These are phyloP conservation scores for Macrosteles quadrilineatus DNA, from an alignment of 1,140 invertebrate genomes.

Conservation along the genomic window DNA sequence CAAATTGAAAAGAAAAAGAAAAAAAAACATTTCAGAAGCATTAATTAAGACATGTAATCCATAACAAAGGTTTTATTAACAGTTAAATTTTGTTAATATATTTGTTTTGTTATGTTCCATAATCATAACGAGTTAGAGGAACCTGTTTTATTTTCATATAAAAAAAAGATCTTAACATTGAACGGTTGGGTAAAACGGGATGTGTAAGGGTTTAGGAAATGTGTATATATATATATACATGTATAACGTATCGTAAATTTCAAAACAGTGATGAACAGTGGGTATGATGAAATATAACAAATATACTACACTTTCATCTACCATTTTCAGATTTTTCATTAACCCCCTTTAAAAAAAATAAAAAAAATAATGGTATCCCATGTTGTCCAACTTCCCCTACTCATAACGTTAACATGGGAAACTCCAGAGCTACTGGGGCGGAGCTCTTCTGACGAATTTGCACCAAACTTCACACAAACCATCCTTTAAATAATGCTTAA, in stretches of 20 bases:
- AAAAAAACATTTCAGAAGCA: too few species aligned
- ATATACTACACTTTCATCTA: constrained; percentile 7
- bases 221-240: background rate
- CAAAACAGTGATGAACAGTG: background rate
- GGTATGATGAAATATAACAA: constrained; percentile 5
- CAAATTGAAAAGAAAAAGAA: too few species aligned
- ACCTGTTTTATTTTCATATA: background rate
- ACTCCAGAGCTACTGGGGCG: too few species aligned
- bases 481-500: too few species aligned
- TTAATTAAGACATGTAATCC: background rate
- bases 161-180: background rate
- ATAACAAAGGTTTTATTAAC: background rate
- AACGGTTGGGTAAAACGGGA: constrained; percentile 1
- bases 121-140: background rate
- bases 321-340: constrained; percentile 1
- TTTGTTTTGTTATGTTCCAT: background rate
- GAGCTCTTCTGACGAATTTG: too few species aligned
- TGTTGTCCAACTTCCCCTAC: too few species aligned
- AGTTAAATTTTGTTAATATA: background rate
- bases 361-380: background rate
- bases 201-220: constrained; percentile 16
- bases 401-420: too few species aligned
- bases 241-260: background rate
- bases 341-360: background rate
- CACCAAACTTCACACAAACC: too few species aligned